Conservation (phyloP, 2,113 vertebrate genomes). For the Riparia riparia region DNA sequence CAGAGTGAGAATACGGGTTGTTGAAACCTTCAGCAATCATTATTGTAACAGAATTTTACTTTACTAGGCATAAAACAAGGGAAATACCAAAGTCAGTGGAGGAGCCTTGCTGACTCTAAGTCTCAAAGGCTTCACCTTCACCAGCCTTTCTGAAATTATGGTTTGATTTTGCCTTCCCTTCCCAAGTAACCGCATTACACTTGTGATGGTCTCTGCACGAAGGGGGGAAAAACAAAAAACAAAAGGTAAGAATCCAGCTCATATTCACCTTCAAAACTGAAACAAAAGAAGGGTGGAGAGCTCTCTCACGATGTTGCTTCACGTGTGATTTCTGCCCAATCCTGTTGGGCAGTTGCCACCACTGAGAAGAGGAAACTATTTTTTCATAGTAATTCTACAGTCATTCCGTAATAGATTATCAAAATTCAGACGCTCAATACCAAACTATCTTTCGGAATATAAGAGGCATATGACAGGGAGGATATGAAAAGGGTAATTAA, state of each 20-base stretch:
- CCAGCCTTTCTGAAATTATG: background rate
- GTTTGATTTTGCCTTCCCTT: background rate
- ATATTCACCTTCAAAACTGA: background rate
- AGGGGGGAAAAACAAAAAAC: no score
- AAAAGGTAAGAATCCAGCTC: background rate
- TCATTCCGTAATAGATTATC: background rate
- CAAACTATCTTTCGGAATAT: background rate
- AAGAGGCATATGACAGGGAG: background rate
- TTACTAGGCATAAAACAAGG: background rate
- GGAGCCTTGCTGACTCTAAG: background rate
- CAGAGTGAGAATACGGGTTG: background rate
- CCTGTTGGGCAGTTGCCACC: background rate
- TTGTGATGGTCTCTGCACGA: fast-evolving
- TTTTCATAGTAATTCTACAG: background rate
- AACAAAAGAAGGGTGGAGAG: background rate
- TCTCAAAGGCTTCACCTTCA: background rate
- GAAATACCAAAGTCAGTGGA: background rate
- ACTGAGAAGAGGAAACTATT: background rate
- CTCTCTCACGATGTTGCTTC: background rate
- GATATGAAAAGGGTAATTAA: background rate
- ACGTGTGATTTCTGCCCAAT: background rate
- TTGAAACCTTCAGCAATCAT: background rate
- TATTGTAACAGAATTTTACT: background rate
- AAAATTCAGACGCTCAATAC: background rate
- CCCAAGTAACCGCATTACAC: background rate